Evolutionary conservation across 2,888 invertebrate genomes (phyloP).

Genomic region (Caenorhabditis auriculariae): DNA sequence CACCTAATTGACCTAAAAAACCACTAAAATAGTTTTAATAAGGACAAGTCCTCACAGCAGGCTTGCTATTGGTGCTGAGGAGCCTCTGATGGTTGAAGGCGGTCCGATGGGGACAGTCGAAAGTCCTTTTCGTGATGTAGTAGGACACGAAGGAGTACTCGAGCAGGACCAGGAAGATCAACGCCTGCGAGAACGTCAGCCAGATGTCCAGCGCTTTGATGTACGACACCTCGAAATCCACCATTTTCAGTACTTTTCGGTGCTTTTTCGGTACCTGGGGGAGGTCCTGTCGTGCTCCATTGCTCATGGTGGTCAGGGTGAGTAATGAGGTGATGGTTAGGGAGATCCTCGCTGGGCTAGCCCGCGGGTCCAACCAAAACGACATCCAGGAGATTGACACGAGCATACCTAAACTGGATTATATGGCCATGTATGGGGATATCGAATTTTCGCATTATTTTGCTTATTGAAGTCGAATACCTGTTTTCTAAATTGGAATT

Average conservation of each 20-base stretch:
- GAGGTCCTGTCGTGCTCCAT: conserved; percentile 61
- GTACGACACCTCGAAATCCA: conserved; percentile 43
- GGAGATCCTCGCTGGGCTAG: conserved; percentile 61
- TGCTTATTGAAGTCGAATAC: too few relatives aligned
- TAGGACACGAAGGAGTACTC: conserved; percentile 63
- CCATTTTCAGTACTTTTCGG: background rate
- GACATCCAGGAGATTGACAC: conserved; percentile 61
- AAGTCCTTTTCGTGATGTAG: conserved; percentile 56
- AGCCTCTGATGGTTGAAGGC: conserved; percentile 1
- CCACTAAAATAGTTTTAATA: too few relatives aligned
- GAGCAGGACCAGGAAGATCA: conserved; percentile 61
- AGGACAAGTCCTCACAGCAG: too few relatives aligned
- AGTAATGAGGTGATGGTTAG: conserved; percentile 62
- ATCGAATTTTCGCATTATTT: background rate
- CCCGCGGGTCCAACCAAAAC: conserved; percentile 62
- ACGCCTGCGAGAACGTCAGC: conserved; percentile 59
- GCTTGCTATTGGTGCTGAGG: too few relatives aligned
- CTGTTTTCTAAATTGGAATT: too few relatives aligned
- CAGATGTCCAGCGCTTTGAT: conserved; percentile 62
- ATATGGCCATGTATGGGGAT: too few relatives aligned
- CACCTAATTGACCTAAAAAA: too few relatives aligned
- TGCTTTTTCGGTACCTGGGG: conserved; percentile 53
- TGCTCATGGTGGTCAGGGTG: conserved; percentile 63
- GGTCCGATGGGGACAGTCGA: conserved; percentile 49
- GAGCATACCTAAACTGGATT: conserved; percentile 45